These are phyloP conservation scores for Phrynocephalus guinanensis DNA, from an alignment of 2,797 vertebrate genomes.

Conservation along the genomic window DNA sequence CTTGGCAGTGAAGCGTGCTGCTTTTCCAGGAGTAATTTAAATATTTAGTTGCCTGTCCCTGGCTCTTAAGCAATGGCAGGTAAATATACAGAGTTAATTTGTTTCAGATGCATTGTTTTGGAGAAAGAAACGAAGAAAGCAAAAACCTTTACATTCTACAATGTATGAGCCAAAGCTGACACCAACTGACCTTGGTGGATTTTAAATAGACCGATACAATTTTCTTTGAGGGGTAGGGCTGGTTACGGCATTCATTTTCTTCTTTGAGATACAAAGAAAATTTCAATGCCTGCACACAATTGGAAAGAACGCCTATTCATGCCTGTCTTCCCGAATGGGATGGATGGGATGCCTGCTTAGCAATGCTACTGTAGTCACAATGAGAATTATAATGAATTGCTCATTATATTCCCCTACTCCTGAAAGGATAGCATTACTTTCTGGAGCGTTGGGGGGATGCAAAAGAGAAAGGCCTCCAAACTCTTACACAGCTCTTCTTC, in stretches of 20 bases:
- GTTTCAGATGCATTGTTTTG: constrained; percentile 25
- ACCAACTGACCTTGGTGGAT: constrained; percentile 14
- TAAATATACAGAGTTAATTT: constrained; percentile 27
- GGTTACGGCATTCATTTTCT: neutral
- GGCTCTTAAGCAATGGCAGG: constrained; percentile 9
- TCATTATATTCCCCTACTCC: constrained; percentile 6
- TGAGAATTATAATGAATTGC: constrained; percentile 21
- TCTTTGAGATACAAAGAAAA: neutral
- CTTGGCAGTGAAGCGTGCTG: constrained; percentile 8
- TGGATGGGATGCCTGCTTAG: neutral
- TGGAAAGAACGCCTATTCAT: neutral
- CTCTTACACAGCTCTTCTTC: neutral
- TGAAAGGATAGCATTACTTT: neutral
- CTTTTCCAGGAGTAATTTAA: constrained; percentile 29
- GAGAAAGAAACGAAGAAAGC: neutral
- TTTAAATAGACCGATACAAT: constrained; percentile 22
- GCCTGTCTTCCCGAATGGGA: neutral
- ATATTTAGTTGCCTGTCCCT: constrained; percentile 39
- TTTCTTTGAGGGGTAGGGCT: neutral
- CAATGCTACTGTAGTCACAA: neutral
- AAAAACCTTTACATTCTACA: neutral
- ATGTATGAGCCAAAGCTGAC: neutral
- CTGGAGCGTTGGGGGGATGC: neutral
- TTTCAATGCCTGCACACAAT: neutral
- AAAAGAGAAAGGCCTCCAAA: neutral